phyloP scores from a whole-genome alignment of 2,797 vertebrate species.

The Dicrostonyx torquatus region DNA sequence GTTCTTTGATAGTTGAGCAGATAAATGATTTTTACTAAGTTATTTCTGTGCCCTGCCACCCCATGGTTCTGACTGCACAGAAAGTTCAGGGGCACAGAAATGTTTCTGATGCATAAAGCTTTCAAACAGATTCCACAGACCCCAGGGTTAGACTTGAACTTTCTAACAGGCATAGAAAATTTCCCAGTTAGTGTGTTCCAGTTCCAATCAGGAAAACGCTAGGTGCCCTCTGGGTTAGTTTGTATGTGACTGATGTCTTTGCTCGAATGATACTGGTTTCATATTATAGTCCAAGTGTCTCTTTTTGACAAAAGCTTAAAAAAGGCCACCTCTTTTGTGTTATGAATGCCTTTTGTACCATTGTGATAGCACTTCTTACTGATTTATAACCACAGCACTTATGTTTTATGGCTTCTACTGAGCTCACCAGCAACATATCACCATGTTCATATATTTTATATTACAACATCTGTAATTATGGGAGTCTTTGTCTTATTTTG shows the following conservation, averaged over 20 bases:
- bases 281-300: slow-evolving; percentile 53
- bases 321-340: slow-evolving; percentile 14
- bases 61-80: slow-evolving; percentile 61
- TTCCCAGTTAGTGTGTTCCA: slow-evolving; percentile 46
- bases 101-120: slow-evolving; percentile 71
- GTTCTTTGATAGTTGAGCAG: slow-evolving; percentile 70
- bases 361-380: neutral
- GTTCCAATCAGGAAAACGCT: slow-evolving; percentile 61
- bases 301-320: slow-evolving; percentile 51
- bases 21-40: slow-evolving; percentile 72
- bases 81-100: slow-evolving; percentile 71
- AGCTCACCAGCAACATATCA: neutral
- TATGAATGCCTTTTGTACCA: slow-evolving; percentile 39
- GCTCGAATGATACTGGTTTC: slow-evolving; percentile 53
- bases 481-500: neutral
- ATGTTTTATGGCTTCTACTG: neutral
- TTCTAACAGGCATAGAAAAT: slow-evolving; percentile 72
- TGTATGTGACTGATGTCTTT: slow-evolving; percentile 71
- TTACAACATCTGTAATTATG: neutral
- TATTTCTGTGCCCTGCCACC: slow-evolving; percentile 59
- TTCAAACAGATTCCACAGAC: slow-evolving; percentile 69
- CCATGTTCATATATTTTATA: neutral
- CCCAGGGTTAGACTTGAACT: slow-evolving; percentile 59
- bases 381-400: slow-evolving; percentile 30
- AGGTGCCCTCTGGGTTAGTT: slow-evolving; percentile 58